Evolutionary conservation across 1,140 invertebrate species (phyloP).

Genomic region (Calliphora vicina): DNA sequence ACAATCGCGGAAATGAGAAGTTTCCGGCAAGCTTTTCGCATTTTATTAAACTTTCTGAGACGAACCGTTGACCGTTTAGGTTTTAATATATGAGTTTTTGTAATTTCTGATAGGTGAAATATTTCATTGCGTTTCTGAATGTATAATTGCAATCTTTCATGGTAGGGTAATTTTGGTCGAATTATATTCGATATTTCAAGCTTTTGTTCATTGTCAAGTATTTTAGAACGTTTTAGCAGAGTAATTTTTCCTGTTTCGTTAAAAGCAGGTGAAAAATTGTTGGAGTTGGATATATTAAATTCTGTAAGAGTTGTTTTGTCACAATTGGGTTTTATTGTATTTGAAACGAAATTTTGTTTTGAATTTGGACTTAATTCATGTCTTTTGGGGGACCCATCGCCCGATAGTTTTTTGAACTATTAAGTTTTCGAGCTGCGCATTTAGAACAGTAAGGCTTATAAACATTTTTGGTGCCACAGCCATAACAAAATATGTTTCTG

Average conservation of each 20-base stretch:
- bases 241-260: not conserved
- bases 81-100: not conserved
- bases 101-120: not conserved
- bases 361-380: not conserved
- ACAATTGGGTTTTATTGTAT: not conserved
- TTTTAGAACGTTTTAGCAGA: too few relatives aligned
- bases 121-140: not conserved
- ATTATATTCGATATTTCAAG: not conserved
- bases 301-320: not conserved
- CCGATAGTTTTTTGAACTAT: not conserved
- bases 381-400: not conserved
- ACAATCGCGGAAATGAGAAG: not conserved
- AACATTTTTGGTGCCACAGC: constrained; percentile 36
- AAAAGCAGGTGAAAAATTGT: not conserved
- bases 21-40: not conserved
- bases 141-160: not conserved
- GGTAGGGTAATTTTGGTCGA: not conserved
- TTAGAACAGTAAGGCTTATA: too few relatives aligned
- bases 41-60: constrained; percentile 28
- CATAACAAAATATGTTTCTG: constrained; percentile 35
- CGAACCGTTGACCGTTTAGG: not conserved
- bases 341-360: not conserved
- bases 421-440: not conserved
- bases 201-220: too few relatives aligned
- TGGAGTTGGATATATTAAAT: not conserved